Percentiles rank a stretch among this genome's conserved stretches.
Conservation (phyloP, 1,140 invertebrate species). For the Chrysomallon squamiferum region DNA sequence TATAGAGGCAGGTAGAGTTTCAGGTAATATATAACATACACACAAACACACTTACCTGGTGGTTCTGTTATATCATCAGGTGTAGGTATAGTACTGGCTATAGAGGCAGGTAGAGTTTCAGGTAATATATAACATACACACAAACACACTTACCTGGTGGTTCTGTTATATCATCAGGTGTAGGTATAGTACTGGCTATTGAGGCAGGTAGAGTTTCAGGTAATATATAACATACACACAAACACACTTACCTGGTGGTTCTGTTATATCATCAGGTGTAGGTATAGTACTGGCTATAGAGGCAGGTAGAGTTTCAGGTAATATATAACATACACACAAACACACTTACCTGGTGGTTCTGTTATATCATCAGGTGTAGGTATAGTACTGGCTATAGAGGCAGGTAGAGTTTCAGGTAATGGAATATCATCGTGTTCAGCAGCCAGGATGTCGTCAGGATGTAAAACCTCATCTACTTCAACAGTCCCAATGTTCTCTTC, state of each 20-base stretch:
- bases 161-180: slow-evolving; percentile 43
- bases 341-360: slow-evolving; percentile 24
- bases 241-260: slow-evolving; percentile 55
- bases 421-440: slow-evolving; percentile 9
- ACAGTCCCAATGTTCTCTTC: slow-evolving; percentile 59
- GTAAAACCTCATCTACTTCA: slow-evolving; percentile 29
- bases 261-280: slow-evolving; percentile 40
- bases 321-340: background rate
- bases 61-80: no score
- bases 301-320: background rate
- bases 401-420: background rate
- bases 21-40: no score
- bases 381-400: no score
- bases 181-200: slow-evolving; percentile 8
- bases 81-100: no score
- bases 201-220: slow-evolving; percentile 11
- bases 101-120: slow-evolving; percentile 11
- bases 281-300: background rate
- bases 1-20: background rate
- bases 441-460: slow-evolving; percentile 17
- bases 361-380: background rate
- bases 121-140: slow-evolving; percentile 24
- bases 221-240: slow-evolving; percentile 28
- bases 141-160: slow-evolving; percentile 56
- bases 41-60: no score